phyloP scores from a whole-genome alignment of 1,140 invertebrate species.

The Armadillidium nasatum region DNA sequence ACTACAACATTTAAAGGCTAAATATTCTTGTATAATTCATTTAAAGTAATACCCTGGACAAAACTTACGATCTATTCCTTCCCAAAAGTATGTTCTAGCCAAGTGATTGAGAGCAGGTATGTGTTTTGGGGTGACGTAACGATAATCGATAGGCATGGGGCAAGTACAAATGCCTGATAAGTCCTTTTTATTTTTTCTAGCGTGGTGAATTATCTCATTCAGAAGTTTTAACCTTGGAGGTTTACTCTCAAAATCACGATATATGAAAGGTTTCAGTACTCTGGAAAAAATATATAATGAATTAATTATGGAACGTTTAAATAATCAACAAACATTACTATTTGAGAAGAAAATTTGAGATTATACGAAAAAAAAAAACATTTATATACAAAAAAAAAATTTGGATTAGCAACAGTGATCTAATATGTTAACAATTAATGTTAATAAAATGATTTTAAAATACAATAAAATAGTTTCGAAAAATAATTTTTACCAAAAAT shows the following conservation, averaged over 20 bases:
- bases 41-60: neutral
- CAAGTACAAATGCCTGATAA: slow-evolving; percentile 50
- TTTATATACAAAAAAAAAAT: no score
- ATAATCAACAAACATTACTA: no score
- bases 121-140: slow-evolving; percentile 78
- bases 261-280: slow-evolving; percentile 71
- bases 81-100: slow-evolving; percentile 80
- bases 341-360: no score
- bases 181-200: slow-evolving; percentile 52
- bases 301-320: no score
- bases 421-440: no score
- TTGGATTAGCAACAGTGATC: no score
- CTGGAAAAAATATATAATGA: slow-evolving; percentile 54
- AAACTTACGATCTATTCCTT: slow-evolving; percentile 76
- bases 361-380: no score
- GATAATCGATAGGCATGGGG: slow-evolving; percentile 67
- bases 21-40: no score
- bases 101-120: slow-evolving; percentile 79
- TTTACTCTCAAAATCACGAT: slow-evolving; percentile 59
- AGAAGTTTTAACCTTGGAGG: slow-evolving; percentile 68
- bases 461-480: no score
- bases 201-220: slow-evolving; percentile 62
- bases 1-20: no score
- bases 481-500: no score
- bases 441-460: no score